phyloP scores from a whole-genome alignment of 2,888 invertebrate species.

The Pecten maximus region DNA sequence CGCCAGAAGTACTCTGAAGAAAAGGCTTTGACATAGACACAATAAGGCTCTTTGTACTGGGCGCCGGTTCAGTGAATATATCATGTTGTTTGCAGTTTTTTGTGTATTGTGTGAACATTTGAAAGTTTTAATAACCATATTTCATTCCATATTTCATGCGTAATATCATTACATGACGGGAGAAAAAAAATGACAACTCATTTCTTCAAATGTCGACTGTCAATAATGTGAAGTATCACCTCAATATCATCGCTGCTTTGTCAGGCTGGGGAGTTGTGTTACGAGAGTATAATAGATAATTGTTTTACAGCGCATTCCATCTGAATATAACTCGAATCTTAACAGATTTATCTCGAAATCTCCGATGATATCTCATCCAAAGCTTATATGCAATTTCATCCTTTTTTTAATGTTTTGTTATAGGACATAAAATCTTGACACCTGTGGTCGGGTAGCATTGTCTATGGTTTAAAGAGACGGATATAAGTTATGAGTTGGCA shows the following conservation, averaged over 20 bases:
- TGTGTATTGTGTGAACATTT: constrained; percentile 23
- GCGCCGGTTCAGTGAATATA: neutral
- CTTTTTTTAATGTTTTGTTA: neutral
- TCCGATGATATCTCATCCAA: neutral
- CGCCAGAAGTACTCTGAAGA: neutral
- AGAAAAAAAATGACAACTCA: neutral
- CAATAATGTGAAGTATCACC: neutral
- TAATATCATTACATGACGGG: neutral
- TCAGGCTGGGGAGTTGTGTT: neutral
- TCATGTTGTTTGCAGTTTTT: constrained; percentile 11
- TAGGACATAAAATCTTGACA: neutral
- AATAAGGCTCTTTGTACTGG: neutral
- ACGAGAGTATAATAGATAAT: neutral
- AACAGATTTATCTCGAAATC: neutral
- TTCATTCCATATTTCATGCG: neutral
- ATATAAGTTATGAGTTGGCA: neutral
- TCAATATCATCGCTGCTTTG: neutral
- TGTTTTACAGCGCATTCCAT: neutral
- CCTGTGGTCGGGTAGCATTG: neutral
- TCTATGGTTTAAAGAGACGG: neutral
- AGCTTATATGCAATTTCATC: neutral
- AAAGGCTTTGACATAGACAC: neutral
- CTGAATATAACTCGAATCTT: neutral
- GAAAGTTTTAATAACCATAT: neutral
- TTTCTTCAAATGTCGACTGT: neutral